Evolutionary conservation across 2,797 vertebrate species (phyloP).

Genomic region (Dendrocincla tyrannina): DNA sequence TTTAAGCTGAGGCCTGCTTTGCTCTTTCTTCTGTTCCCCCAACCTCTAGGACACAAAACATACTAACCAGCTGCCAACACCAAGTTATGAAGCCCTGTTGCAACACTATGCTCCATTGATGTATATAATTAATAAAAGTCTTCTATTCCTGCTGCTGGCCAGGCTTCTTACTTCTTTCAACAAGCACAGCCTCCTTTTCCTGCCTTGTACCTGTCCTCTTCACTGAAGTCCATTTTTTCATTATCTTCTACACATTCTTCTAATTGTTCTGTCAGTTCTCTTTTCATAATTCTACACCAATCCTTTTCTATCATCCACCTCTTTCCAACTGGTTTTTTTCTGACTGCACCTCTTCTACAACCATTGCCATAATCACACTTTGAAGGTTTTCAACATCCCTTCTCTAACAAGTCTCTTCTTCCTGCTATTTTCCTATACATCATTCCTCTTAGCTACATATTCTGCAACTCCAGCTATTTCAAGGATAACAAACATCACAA

Average conservation of each 20-base stretch:
- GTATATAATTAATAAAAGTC: not conserved
- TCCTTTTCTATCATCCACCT: not conserved
- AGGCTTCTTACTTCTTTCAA: not conserved
- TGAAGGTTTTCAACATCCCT: not conserved
- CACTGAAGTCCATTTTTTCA: not conserved
- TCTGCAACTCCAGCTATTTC: not conserved
- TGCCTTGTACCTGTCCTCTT: not conserved
- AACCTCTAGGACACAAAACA: not conserved
- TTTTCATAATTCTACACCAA: not conserved
- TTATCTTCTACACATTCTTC: not conserved
- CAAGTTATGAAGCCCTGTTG: not conserved
- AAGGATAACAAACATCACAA: fast-evolving
- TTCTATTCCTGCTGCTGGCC: not conserved
- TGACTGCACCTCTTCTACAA: not conserved
- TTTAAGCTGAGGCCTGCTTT: not conserved
- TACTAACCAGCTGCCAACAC: not conserved
- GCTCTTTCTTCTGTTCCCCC: not conserved
- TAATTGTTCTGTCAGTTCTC: not conserved
- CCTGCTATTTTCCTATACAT: not conserved
- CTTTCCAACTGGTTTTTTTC: not conserved
- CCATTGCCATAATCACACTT: not conserved
- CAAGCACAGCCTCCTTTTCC: not conserved
- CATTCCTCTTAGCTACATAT: not conserved
- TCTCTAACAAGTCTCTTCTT: not conserved
- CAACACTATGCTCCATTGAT: not conserved